Percentiles rank a stretch among this genome's conserved stretches.
Evolutionary conservation across 2,797 vertebrate genomes (phyloP).

Genomic region (Moxostoma hubbsi): DNA sequence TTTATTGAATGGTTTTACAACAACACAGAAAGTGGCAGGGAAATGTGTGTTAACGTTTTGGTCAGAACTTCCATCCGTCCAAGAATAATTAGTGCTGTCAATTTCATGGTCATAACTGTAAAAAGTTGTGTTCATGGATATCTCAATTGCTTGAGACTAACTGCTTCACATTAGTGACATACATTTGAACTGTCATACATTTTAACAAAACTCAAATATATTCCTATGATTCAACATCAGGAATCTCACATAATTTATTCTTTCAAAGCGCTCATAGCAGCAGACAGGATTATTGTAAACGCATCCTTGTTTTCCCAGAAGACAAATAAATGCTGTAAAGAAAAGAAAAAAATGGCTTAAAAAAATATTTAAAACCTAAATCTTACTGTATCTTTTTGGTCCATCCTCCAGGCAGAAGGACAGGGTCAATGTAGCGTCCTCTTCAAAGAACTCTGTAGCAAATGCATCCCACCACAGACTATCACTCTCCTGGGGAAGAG

Average conservation of each 20-base stretch:
- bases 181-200: no score
- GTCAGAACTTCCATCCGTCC: no score
- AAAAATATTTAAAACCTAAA: background rate
- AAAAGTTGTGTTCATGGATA: no score
- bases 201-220: no score
- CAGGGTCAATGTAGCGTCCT: slow-evolving; percentile 96
- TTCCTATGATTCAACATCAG: no score
- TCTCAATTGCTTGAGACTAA: no score
- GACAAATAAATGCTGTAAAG: background rate
- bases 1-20: background rate
- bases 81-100: no score
- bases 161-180: no score
- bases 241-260: background rate
- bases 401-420: slow-evolving; percentile 99
- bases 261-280: background rate
- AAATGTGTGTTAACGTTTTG: no score
- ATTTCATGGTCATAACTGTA: no score
- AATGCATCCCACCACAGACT: slow-evolving; percentile 99
- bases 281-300: background rate
- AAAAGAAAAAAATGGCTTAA: background rate
- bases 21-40: no score
- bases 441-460: slow-evolving; percentile 98
- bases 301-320: background rate
- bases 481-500: slow-evolving; percentile 90
- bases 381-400: slow-evolving; percentile 99